Conservation (phyloP, 2,888 invertebrate genomes). For the Eupithecia centaureata region DNA sequence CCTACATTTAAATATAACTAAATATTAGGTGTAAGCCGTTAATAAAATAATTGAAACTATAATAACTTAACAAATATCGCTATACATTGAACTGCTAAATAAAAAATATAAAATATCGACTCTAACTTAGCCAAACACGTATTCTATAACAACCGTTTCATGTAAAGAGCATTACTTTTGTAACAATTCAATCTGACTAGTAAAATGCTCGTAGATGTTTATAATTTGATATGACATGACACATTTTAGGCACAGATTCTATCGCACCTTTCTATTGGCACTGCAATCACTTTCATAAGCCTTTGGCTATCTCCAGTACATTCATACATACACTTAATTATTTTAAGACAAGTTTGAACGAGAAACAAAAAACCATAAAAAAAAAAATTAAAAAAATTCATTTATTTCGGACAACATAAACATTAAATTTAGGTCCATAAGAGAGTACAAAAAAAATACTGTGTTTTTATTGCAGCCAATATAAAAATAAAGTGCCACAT, state of each 20-base stretch:
- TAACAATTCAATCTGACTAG: constrained; percentile 32
- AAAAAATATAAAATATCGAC: constrained; percentile 29
- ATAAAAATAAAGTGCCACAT: constrained; percentile 10
- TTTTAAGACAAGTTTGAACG: constrained; percentile 1
- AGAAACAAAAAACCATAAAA: neutral
- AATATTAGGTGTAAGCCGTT: constrained; percentile 21
- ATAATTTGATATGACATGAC: constrained; percentile 22
- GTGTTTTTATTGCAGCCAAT: constrained; percentile 1
- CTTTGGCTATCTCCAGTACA: neutral
- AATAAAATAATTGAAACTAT: constrained; percentile 10
- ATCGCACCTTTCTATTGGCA: constrained; percentile 37
- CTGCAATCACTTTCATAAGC: constrained; percentile 32
- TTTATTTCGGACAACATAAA: too few species aligned
- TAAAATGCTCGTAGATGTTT: constrained; percentile 27
- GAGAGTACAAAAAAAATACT: neutral
- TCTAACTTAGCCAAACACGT: constrained; percentile 22
- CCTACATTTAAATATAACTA: constrained; percentile 11
- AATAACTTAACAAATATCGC: constrained; percentile 23
- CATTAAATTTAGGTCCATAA: too few species aligned
- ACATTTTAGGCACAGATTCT: constrained; percentile 34
- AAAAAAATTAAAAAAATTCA: too few species aligned
- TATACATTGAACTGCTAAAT: constrained; percentile 16
- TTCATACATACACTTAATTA: constrained; percentile 5
- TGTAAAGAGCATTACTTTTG: constrained; percentile 25
- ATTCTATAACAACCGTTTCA: constrained; percentile 32